Evolutionary conservation across 2,113 vertebrate species (phyloP).

Genomic region (Centropus unirufus): DNA sequence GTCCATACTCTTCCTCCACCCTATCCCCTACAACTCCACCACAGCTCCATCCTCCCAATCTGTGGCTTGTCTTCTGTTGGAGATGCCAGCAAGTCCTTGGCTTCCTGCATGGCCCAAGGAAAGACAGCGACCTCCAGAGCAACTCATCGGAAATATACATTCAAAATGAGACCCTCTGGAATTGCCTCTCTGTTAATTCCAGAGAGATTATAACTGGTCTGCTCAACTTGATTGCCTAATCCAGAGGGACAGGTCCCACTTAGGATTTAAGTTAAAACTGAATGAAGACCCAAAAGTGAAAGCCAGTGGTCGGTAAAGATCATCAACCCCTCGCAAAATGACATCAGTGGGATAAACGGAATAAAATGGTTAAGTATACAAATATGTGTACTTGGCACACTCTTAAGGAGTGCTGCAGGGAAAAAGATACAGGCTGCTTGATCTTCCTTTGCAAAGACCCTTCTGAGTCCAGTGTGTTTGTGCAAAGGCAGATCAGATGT

Average conservation of each 20-base stretch:
- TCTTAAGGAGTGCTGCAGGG: rapidly evolving
- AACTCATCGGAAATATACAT: neutral
- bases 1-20: neutral
- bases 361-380: rapidly evolving
- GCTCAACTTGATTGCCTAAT: neutral
- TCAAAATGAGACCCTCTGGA: neutral
- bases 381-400: neutral
- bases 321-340: neutral
- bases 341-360: neutral
- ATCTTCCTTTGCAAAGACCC: neutral
- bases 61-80: neutral
- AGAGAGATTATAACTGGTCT: neutral
- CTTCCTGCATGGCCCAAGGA: neutral
- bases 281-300: neutral
- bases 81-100: neutral
- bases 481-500: neutral
- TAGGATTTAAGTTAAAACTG: neutral
- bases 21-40: no score
- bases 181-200: neutral
- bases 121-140: neutral
- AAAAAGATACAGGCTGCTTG: rapidly evolving
- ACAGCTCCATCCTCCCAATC: rapidly evolving
- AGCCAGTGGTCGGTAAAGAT: rapidly evolving
- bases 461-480: rapidly evolving
- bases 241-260: neutral